Base-by-base conservation (phyloP, 2,888 invertebrate genomes). In the Ernsta delagoae region DNA sequence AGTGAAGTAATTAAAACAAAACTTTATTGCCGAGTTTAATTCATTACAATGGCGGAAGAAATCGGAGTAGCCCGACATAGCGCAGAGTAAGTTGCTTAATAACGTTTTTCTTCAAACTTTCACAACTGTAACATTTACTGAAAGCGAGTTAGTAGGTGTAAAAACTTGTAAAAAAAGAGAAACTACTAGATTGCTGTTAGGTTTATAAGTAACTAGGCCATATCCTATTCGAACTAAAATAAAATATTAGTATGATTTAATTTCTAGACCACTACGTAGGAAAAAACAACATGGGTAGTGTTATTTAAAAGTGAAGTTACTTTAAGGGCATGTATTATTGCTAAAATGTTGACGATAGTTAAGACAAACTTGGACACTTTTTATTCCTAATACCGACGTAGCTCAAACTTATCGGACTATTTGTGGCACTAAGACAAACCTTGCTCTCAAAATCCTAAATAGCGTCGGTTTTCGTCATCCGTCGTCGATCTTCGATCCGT, bases 21-120 rank as follows among this genome's bases (percentile, higher is more conserved):
- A 69, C 50, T 69, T 69, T 63, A 69, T 69, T 59, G 50, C 62
- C 63, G 63, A 59, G 31, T 63, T 50, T 50, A 69, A 63, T 63
- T 69, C 68, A 50, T 62, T 59, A 63, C 68, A 69, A 69, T 63
- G 57, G 63, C 68, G 68, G 63, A 69, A 69, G 68, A 69, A 69
- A 69, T 69, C 68, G 34, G 59, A 59, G 68, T 69, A n/a, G 63
- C 63, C 57, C 62, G 68, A 41, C 59, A 12, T 63, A 69, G 63
- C 63, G 59, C 56, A 41, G 54, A 63, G 62, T 68, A 63, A 68
- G 9, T 43, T 43, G 11, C 69, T 63, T 63, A 69, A 69, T 69
- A 63, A 59, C 50, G 59, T 69, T 69, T 69, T 69, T 69, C 69
- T 69, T 63, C 31, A 31, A 59, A 69, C 69, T 69, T 63, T 69